Conservation (phyloP, 1,140 invertebrate genomes). For the Drosophila pseudoananassae region DNA sequence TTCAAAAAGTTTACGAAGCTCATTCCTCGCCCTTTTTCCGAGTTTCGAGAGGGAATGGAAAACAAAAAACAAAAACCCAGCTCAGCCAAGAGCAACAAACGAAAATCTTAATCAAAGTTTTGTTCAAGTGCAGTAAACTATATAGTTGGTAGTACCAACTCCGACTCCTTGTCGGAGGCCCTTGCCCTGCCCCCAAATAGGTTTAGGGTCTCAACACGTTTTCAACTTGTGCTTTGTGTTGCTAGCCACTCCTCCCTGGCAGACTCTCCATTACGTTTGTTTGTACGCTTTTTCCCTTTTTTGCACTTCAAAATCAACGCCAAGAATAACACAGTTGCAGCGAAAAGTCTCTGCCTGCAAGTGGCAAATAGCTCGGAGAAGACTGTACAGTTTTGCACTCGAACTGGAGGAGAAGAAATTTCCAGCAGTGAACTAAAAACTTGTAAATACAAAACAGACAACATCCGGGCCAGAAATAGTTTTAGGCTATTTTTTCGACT, state of each 20-base stretch:
- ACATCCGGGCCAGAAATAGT: constrained; percentile 52
- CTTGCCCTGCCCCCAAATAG: constrained; percentile 27
- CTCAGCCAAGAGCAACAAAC: constrained; percentile 59
- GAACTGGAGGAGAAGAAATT: constrained; percentile 53
- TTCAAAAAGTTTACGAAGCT: constrained; percentile 50
- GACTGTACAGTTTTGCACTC: constrained; percentile 52
- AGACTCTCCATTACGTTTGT: constrained; percentile 75
- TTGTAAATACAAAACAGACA: constrained; percentile 57
- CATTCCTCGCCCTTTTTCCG: constrained; percentile 1
- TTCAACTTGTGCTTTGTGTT: constrained; percentile 14
- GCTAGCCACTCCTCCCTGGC: constrained; percentile 19
- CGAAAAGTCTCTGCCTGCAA: constrained; percentile 63
- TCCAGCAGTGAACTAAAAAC: constrained; percentile 40
- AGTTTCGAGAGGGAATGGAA: constrained; percentile 27
- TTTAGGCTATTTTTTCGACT: constrained; percentile 49
- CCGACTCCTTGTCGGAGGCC: neutral
- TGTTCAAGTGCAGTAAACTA: constrained; percentile 78
- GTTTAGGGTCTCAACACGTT: constrained; percentile 58
- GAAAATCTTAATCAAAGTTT: constrained; percentile 83
- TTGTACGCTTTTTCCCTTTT: constrained; percentile 73
- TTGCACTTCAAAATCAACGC: constrained; percentile 77
- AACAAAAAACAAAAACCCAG: constrained; percentile 27
- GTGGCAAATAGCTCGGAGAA: constrained; percentile 51
- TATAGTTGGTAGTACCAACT: constrained; percentile 62
- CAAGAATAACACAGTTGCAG: constrained; percentile 27